phyloP scores from a whole-genome alignment of 2,113 vertebrate species.

The Indicator indicator region DNA sequence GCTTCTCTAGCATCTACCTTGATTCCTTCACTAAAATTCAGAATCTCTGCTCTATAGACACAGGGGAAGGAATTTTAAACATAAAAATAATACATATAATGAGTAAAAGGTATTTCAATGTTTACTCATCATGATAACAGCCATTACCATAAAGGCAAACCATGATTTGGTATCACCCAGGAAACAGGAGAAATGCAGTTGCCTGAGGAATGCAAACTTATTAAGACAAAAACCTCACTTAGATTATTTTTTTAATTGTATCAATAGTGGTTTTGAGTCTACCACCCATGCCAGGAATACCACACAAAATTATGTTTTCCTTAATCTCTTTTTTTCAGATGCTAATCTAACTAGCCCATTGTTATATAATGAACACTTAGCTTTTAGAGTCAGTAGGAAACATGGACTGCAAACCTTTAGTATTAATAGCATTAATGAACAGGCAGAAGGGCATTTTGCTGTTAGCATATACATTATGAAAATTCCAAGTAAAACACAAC shows the following conservation, averaged over 20 bases:
- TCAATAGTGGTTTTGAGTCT: background rate
- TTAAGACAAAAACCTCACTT: background rate
- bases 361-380: background rate
- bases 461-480: background rate
- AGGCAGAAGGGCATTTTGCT: background rate
- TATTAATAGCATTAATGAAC: background rate
- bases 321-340: background rate
- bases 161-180: background rate
- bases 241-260: no score
- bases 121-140: background rate
- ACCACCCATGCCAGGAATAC: background rate
- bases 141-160: background rate
- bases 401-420: background rate
- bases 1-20: background rate
- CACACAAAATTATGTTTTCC: background rate
- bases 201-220: background rate
- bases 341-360: background rate
- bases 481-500: background rate
- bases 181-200: background rate
- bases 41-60: background rate
- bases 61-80: background rate
- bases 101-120: background rate
- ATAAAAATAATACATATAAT: background rate
- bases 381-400: background rate
- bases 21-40: background rate